These are phyloP conservation scores for Desmodus rotundus DNA, from an alignment of 2,113 vertebrate species.

Conservation along the genomic window DNA sequence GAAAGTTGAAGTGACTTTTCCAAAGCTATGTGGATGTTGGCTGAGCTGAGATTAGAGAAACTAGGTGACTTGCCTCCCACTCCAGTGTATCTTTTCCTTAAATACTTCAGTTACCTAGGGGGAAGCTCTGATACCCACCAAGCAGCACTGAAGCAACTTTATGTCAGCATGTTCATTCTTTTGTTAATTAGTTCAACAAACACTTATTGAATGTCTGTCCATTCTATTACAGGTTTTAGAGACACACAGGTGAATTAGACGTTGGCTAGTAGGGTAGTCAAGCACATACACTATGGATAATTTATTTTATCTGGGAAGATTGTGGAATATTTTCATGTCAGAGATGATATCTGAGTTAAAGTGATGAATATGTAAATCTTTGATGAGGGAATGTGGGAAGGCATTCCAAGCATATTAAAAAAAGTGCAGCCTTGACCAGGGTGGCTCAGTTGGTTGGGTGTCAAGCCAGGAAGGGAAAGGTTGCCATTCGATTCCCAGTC, in stretches of 20 bases:
- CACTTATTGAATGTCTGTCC: neutral
- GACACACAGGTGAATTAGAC: neutral
- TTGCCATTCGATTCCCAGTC: too few relatives aligned
- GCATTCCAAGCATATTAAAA: neutral
- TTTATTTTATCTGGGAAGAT: neutral
- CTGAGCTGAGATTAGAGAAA: neutral
- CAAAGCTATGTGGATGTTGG: neutral
- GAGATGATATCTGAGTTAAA: slow-evolving; percentile 8
- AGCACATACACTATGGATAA: neutral
- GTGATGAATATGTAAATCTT: neutral
- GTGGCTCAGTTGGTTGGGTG: neutral
- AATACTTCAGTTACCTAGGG: neutral
- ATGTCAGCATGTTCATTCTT: neutral
- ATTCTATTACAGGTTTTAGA: neutral
- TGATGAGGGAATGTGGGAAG: neutral
- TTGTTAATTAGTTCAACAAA: neutral
- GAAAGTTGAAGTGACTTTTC: slow-evolving; percentile 27
- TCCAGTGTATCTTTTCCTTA: neutral
- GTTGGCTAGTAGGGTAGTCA: neutral
- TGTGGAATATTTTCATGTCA: neutral
- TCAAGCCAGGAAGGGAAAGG: too few relatives aligned
- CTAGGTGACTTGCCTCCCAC: neutral
- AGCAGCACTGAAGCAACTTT: neutral
- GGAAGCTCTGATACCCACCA: neutral
- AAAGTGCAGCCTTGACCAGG: neutral